Conservation (phyloP, 2,888 invertebrate genomes). For the Lamproptera curius region DNA sequence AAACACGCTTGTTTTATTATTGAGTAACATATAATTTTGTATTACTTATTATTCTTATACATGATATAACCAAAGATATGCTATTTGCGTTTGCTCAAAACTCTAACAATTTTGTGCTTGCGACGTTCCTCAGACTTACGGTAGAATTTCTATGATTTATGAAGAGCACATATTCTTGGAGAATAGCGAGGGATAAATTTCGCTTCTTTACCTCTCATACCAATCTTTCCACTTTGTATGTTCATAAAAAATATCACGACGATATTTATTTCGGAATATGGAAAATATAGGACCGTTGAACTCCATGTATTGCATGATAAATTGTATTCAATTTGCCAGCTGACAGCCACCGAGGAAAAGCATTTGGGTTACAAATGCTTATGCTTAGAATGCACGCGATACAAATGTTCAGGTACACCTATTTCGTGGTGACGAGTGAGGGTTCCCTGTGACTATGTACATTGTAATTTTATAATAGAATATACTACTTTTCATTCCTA, state of each 20-base stretch:
- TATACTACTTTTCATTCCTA: no score
- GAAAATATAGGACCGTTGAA: constrained; percentile 49
- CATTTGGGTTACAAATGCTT: constrained; percentile 72
- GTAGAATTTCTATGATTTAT: no score
- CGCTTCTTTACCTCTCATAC: neutral
- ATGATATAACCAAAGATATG: no score
- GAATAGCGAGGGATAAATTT: neutral
- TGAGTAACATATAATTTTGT: no score
- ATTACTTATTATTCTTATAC: no score
- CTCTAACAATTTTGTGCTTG: no score
- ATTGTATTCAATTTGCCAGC: constrained; percentile 71
- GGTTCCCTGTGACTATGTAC: neutral
- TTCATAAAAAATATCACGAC: constrained; percentile 15
- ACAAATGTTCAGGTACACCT: constrained; percentile 33
- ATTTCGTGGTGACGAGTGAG: constrained; percentile 18
- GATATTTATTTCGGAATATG: constrained; percentile 29
- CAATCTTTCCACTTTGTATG: constrained; percentile 5
- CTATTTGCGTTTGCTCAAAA: no score
- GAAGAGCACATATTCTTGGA: neutral
- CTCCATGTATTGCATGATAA: constrained; percentile 65
- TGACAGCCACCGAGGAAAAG: constrained; percentile 66
- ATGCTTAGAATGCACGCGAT: constrained; percentile 68
- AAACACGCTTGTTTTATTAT: neutral
- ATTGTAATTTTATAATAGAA: no score
- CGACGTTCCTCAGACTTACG: no score